Conservation (phyloP, 2,797 vertebrate species). For the Zalophus californianus region DNA sequence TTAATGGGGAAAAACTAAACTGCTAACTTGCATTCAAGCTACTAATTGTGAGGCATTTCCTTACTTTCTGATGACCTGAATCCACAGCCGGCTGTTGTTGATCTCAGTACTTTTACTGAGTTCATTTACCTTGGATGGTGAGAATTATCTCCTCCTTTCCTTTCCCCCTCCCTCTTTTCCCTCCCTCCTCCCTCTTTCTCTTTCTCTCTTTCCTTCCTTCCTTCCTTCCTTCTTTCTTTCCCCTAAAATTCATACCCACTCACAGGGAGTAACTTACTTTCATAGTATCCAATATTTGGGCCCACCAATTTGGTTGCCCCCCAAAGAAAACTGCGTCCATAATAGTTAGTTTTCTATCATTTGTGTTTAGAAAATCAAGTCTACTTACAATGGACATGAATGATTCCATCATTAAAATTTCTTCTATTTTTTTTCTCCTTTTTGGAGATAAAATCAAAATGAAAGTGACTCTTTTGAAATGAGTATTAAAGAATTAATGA, state of each 20-base stretch:
- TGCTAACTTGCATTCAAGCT: neutral
- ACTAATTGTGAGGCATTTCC: neutral
- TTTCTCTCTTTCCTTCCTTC: neutral
- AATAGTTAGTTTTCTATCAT: neutral
- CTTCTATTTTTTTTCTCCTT: neutral
- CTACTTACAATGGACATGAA: neutral
- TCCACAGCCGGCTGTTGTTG: neutral
- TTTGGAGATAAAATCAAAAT: neutral
- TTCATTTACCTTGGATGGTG: neutral
- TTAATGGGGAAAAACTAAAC: neutral
- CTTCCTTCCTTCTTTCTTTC: neutral
- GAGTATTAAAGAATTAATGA: conserved; percentile 24
- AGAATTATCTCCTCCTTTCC: neutral
- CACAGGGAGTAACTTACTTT: neutral
- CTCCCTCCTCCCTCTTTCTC: neutral
- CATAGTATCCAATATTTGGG: too few species aligned
- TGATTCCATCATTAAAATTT: neutral
- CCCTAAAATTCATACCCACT: neutral
- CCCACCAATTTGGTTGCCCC: neutral
- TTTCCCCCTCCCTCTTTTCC: neutral
- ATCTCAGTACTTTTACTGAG: neutral
- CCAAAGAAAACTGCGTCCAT: neutral
- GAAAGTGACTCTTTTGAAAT: neutral
- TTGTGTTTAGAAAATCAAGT: neutral
- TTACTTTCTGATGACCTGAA: neutral